phyloP scores from a whole-genome alignment of 2,113 vertebrate genomes.

The Oncorhynchus tshawytscha region DNA sequence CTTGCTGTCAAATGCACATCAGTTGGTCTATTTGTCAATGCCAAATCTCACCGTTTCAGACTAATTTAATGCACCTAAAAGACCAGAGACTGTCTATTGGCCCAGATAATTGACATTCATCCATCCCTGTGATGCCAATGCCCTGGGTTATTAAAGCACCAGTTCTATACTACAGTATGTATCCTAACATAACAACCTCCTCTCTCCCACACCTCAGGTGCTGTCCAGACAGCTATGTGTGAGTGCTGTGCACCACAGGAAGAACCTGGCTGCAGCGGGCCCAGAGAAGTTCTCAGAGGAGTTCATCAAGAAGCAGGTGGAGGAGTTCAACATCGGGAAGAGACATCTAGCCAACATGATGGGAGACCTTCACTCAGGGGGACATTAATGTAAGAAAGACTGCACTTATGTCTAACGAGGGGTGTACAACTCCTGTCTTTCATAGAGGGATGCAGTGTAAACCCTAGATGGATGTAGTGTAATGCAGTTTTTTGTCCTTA shows the following conservation, averaged over 20 bases:
- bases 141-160: too few relatives aligned
- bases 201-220: constrained; percentile 51
- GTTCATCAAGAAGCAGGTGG: constrained; percentile 90
- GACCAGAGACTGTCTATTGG: too few relatives aligned
- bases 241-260: constrained; percentile 65
- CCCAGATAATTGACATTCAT: too few relatives aligned
- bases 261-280: constrained; percentile 74
- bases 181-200: too few relatives aligned
- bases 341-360: constrained; percentile 98
- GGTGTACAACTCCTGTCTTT: neutral
- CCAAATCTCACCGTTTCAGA: too few relatives aligned
- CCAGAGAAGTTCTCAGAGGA: constrained; percentile 81
- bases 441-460: neutral
- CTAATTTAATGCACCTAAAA: too few relatives aligned
- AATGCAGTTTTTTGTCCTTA: too few relatives aligned
- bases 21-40: too few relatives aligned
- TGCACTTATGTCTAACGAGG: neutral
- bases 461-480: too few relatives aligned
- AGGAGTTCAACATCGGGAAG: constrained; percentile 92
- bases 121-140: too few relatives aligned
- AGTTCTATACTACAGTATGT: too few relatives aligned
- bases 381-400: constrained; percentile 89
- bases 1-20: too few relatives aligned
- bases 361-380: constrained; percentile 90
- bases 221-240: constrained; percentile 69